Evolutionary conservation across 2,888 invertebrate species (phyloP), one percentile per base, ranked within the genome.

Genomic region (Heliconius sara): DNA sequence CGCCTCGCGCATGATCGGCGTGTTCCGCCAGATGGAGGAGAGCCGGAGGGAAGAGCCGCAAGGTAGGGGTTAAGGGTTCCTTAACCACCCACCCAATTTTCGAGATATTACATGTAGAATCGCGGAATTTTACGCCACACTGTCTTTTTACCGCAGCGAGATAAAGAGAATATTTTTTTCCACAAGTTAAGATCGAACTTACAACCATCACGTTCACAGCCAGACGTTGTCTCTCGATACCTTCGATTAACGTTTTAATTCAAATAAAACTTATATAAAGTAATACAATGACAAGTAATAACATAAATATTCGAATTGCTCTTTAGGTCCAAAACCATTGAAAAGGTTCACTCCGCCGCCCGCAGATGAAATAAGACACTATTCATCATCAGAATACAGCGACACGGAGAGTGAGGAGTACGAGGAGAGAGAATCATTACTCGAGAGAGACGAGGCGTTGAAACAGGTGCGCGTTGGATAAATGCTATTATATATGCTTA

Each of bases 291-390:
- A 52, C 22, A 52, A 52, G 52, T 52, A 60, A 60, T n/a, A 12
- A 60, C 12, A 57, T 2, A 57, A 57, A n/a, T 57, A n/a, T n/a
- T 57, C 6, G 16, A 52, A 19, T n/a, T n/a, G 10, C n/a, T 3
- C 10, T 60, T 12, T 60, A 95, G 96, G 97, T 19, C 98, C 97
- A 0, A 98, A 98, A 88, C 98, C 98, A 0, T 91, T 98, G 82
- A 98, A 98, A 91, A 95, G 98, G 80, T 98, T 98, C 92, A 98
- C 98, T 0, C 98, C 98, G 2, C 98, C 98, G 0, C 98, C 98
- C 25, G 98, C 98, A 84, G 96, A 95, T 7, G 95, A 94, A 85
- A 95, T 95, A 86, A 96, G 95, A 83, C 96, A 93, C 81, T 92
- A 91, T 80, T 75, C 79, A 7, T 95, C 95, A 6, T 94, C 92